Conservation (phyloP, 1,140 invertebrate species). For the Ceratitis capitata region DNA sequence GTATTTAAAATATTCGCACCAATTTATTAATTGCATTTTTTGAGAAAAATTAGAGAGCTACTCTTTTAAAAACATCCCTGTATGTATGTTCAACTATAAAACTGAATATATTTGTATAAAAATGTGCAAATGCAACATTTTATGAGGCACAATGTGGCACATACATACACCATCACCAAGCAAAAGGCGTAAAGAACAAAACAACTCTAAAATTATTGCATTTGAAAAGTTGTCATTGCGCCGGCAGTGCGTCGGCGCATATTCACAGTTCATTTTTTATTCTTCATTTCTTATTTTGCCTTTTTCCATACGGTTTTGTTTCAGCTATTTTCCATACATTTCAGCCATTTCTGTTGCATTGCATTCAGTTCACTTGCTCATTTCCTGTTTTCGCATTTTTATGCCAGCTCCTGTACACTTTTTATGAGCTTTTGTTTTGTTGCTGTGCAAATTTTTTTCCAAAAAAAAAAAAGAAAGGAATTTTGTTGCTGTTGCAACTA, state of each 20-base stretch:
- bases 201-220: slow-evolving; percentile 24
- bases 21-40: too few relatives aligned
- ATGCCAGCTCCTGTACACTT: background rate
- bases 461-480: too few relatives aligned
- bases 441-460: background rate
- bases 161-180: background rate
- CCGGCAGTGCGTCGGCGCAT: background rate
- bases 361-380: slow-evolving; percentile 17
- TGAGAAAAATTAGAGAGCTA: too few relatives aligned
- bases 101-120: background rate
- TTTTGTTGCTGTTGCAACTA: background rate
- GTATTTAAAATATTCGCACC: too few relatives aligned
- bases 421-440: slow-evolving; percentile 5
- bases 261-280: slow-evolving; percentile 5
- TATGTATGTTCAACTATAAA: too few relatives aligned
- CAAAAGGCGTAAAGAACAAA: background rate
- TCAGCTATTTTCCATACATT: slow-evolving; percentile 8
- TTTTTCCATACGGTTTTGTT: background rate
- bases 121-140: background rate
- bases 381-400: slow-evolving; percentile 25
- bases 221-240: background rate
- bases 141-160: background rate
- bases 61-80: too few relatives aligned
- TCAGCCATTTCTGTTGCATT: slow-evolving; percentile 8
- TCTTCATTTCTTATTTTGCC: too few relatives aligned